phyloP scores from a whole-genome alignment of 2,113 vertebrate genomes.

The Falco punctatus region DNA sequence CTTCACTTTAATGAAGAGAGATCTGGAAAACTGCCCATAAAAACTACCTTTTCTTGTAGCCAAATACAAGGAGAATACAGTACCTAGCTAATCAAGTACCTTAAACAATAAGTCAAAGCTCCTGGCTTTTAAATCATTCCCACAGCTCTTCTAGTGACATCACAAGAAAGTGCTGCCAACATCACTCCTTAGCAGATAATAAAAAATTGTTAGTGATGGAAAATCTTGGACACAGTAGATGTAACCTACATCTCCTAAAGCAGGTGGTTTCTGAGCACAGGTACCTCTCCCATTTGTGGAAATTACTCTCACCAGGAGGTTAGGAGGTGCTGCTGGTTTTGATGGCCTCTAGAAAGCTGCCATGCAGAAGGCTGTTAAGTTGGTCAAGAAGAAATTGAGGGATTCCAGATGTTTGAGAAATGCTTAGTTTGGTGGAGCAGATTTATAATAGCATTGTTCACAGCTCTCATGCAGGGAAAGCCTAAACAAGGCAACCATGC shows the following conservation, averaged over 20 bases:
- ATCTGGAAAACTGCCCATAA: constrained; percentile 62
- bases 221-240: constrained; percentile 21
- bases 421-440: not conserved
- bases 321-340: not conserved
- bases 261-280: not conserved
- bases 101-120: constrained; percentile 62
- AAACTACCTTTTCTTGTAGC: constrained; percentile 15
- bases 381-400: not conserved
- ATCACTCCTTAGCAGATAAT: constrained; percentile 41
- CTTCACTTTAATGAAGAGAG: constrained; percentile 60
- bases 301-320: not conserved
- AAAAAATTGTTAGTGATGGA: constrained; percentile 20
- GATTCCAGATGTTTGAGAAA: constrained; percentile 35
- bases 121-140: constrained; percentile 62
- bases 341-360: not conserved
- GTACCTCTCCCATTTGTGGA: not conserved
- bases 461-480: not conserved
- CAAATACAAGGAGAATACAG: constrained; percentile 44
- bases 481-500: not conserved
- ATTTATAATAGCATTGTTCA: not conserved
- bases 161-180: constrained; percentile 16
- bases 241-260: not conserved
- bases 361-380: not conserved
- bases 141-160: constrained; percentile 39
- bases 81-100: constrained; percentile 44